phyloP scores from a whole-genome alignment of 2,888 invertebrate genomes.

The Eristalinus aeneus region DNA sequence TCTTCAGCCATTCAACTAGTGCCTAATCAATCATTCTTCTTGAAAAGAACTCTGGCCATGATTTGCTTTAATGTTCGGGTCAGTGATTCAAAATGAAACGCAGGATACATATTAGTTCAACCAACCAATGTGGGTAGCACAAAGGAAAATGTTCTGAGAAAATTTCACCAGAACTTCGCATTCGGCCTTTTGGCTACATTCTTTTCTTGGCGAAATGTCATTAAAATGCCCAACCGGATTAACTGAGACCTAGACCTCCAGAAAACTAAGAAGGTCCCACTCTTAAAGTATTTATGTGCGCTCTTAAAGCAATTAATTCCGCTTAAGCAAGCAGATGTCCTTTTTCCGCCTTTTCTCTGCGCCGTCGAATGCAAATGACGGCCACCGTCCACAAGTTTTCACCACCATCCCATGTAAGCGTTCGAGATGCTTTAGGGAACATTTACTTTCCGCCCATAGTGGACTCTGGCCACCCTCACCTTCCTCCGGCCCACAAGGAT shows the following conservation, averaged over 20 bases:
- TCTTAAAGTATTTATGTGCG: not conserved
- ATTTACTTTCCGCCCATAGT: not conserved
- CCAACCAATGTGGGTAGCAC: not conserved
- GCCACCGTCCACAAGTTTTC: not conserved
- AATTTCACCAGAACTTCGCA: not conserved
- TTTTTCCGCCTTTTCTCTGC: slow-evolving; percentile 4
- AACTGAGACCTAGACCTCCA: not conserved
- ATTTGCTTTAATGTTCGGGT: not conserved
- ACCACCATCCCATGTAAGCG: not conserved
- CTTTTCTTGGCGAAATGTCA: not conserved
- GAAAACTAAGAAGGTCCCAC: not conserved
- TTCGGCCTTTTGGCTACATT: not conserved
- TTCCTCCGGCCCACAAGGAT: not conserved
- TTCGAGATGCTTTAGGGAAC: slow-evolving; percentile 1
- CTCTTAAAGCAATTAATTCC: slow-evolving; percentile 11
- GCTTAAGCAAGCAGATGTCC: slow-evolving; percentile 7
- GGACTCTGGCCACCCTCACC: not conserved
- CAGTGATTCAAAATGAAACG: not conserved
- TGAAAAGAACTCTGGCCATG: not conserved
- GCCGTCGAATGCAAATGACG: slow-evolving; percentile 26
- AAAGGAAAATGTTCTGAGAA: not conserved
- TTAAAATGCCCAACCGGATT: not conserved
- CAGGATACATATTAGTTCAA: not conserved
- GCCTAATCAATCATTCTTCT: not conserved
- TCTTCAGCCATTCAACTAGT: not conserved